Base-by-base conservation (phyloP, 2,888 invertebrate species). In the Tiphia femorata region DNA sequence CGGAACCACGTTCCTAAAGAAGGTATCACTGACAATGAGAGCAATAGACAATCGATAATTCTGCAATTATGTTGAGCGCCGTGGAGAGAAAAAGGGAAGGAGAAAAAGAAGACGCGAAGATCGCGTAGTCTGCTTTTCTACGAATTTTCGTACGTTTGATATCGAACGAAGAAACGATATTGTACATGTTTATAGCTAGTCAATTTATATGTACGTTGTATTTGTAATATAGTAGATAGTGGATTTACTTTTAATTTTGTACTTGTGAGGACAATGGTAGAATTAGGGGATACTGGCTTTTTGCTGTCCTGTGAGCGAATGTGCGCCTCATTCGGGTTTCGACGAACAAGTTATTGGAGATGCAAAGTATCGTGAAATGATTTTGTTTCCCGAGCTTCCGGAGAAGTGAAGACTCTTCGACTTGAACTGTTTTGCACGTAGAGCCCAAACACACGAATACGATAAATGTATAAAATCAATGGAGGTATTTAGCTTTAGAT, bases 171-270 rank as follows among this genome's bases (percentile, higher is more conserved):
- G 64, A 63, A 58, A 68, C 60, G 43, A 69, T 69, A 67, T 75
- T 72, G 75, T 74, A n/a, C n/a, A n/a, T n/a, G 78, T 78, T 77
- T 80, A 67, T 73, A 73, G 79, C 81, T 81, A 81, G 81, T 81
- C 81, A 80, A 78, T 49, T 61, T 27, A 64, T 61, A 35, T 67
- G 60, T 58, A 70, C 33, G 62, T 63, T 66, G 68, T 57, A 55
- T 54, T 56, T 73, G 72, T 73, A 74, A 57, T 47, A 65, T 64
- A 62, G 60, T 56, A 62, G 64, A 33, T 21, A 17, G 30, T 62
- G 65, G 56, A 42, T 52, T 8, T 41, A 58, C 30, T 62, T 55
- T 60, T 58, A 54, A 44, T 47, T 67, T 65, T 65, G 42, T 62
- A 62, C 58, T n/a, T n/a, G 58, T 55, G 58, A 17, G 25, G 25